Evolutionary conservation across 2,797 vertebrate species (phyloP), one percentile per base, ranked within the genome.

Genomic region (Pitangus sulphuratus): DNA sequence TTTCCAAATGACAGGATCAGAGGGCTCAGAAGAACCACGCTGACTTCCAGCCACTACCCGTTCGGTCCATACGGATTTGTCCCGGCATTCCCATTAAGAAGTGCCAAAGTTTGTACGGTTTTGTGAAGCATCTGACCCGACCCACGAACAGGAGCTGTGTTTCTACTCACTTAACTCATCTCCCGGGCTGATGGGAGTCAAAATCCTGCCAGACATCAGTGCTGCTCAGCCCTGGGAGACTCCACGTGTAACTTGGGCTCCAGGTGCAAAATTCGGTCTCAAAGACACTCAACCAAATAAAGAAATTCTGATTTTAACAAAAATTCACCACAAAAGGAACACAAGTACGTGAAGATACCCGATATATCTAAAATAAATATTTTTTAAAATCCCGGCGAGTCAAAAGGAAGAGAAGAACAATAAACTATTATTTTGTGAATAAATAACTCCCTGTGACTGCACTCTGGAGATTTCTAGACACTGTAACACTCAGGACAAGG

Each of bases 51-150:
- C 8, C 0, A 0, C 47, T 53, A 54, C 65, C 11, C 18, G 12
- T 24, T 37, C 21, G 2, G 39, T 13, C 66, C 72, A 4, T 0
- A 4, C 0, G 4, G 19, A 10, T 21, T 12, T 6, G 8, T 4
- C 56, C 37, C 5, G 1, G 25, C 39, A 3, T 6, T 62, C 30
- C 87, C 24, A 28, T 31, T n/a, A 28, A 53, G 77, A 57, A 28
- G 66, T 17, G 76, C 79, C 62, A 45, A 77, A 45, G 39, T 77
- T 37, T 35, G 31, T 2, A 17, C 0, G 31, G 28, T 24, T 91
- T 66, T 60, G 56, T 24, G 80, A 94, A 84, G 69, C 18, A 4
- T 19, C 37, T 25, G 68, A 31, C 15, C 50, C 2, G 5, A 79
- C 39, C 85, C 20, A 62, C 2, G 56, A 84, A 35, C 28, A 78